Percentiles rank a stretch among this genome's conserved stretches.
Conservation (phyloP, 1,140 invertebrate species). For the Lepidotrigona ventralis region DNA sequence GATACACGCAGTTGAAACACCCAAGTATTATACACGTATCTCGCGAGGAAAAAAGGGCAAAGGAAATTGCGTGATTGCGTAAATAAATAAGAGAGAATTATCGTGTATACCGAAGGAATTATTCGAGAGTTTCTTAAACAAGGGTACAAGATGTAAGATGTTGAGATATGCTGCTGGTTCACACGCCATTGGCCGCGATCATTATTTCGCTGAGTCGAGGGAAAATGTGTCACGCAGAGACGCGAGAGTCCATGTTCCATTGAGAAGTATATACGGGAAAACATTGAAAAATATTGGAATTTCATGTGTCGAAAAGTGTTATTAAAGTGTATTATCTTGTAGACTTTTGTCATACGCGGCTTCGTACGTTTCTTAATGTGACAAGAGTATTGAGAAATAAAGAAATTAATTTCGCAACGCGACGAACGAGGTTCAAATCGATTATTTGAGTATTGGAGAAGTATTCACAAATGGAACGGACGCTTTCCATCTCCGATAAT, state of each 20-base stretch:
- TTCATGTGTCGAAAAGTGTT: slow-evolving; percentile 37
- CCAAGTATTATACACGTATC: not conserved
- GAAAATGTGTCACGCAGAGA: slow-evolving; percentile 12
- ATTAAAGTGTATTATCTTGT: slow-evolving; percentile 16
- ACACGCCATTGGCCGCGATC: slow-evolving; percentile 13
- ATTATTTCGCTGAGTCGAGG: slow-evolving; percentile 40
- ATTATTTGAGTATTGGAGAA: too few species aligned
- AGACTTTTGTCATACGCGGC: too few species aligned
- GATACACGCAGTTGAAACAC: not conserved
- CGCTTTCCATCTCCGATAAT: too few species aligned
- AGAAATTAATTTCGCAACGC: too few species aligned
- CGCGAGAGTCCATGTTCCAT: not conserved
- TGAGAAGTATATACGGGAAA: not conserved
- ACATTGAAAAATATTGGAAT: slow-evolving; percentile 20
- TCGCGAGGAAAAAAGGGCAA: not conserved
- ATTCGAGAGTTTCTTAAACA: not conserved
- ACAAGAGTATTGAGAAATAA: too few species aligned
- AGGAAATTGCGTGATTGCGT: not conserved
- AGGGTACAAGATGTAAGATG: not conserved
- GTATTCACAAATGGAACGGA: not conserved
- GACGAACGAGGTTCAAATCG: too few species aligned
- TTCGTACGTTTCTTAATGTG: too few species aligned
- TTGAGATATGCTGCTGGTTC: slow-evolving; percentile 11
- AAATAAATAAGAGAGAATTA: not conserved
- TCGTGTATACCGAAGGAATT: not conserved